Base-by-base conservation (phyloP, 2,113 vertebrate genomes). In the Hydrolagus affinis region DNA sequence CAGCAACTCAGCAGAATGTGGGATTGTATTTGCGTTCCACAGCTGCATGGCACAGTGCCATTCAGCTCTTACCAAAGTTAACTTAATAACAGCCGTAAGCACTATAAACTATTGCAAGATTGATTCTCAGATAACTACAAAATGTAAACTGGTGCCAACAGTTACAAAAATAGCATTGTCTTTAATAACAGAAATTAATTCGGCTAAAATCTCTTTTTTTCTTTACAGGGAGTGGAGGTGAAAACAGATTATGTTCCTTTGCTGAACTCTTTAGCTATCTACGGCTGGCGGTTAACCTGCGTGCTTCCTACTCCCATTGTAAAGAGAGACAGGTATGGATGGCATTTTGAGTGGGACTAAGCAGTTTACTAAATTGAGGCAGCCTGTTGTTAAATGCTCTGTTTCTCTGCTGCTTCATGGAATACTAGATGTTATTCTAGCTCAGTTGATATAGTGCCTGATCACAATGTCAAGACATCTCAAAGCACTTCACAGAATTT, bases 261-360 rank as follows among this genome's bases (percentile, higher is more conserved):
- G 89, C 93, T 99, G 87, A 96, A 97, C 90, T 99, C 98, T 0
- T 91, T 99, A 85, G 98, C 97, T 0, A 83, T 94, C 0, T 99
- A 95, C 0, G 97, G 97, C 85, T 99, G 97, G 97, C 97, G 95
- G 88, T 95, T 99, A 89, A 99, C 95, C 17, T 99, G 97, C 1
- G 97, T 99, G 86, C 94, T 99, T 87, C 95, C 98, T 0, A 99
- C 98, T 6, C 97, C 98, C 0, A 92, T 99, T 28, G 87, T 98
- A 90, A 98, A 95, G 92, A 97, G 93, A 0, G 96, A 96, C 94
- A 97, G 97, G 98, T 99, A 95, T 56, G 28, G 11, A 14, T 78
- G n/a, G 57, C 56, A 78, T 17, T 1, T 62, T 25, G 17, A 78
- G 11, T 14, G 21, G 60, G 25, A 78, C 11, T 23, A 11, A 78